Base-by-base conservation (phyloP, 2,797 vertebrate species). In the Paratrypauchen microcephalus region DNA sequence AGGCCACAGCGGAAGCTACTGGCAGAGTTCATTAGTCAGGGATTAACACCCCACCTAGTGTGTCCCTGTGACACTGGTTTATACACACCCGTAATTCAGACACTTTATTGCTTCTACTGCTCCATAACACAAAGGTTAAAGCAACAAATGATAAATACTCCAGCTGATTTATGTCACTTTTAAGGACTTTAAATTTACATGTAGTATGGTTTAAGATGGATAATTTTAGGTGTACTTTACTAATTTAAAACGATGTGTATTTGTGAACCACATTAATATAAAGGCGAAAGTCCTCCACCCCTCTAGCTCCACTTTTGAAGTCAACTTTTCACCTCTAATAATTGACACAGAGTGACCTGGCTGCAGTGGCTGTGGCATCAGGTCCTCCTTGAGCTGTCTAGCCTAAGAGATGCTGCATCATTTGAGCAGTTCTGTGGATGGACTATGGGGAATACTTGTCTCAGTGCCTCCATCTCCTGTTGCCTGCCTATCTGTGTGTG, bases 1-100 rank as follows among this genome's bases (percentile, higher is more conserved):
- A 81, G 74, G 84, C 78, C 87, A 77, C 79, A 73, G 76, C 65
- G 63, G 79, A 86, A 82, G 82, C 85, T 79, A 66, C 80, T 88
- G 82, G 83, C 90, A 83, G 84, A 92, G 86, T 91, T 93, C 86
- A 94, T 94, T 93, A 94, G 92, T 92, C 83, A 81, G 86, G 91
- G 90, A 93, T 93, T 94, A 93, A 86, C 88, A 87, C 88, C 87
- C 87, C 84, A 84, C 78, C 66, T 71, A 66, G 70, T 82, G 73
- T 75, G 74, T 74, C 80, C 83, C 83, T 78, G 72, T 80, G 84
- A 83, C 79, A 86, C 89, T 86, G 77, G 83, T 86, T 90, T 88
- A 87, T 89, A 89, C 86, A 86, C 80, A 84, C 81, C 81, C 4
- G 68, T 83, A 81, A 79, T 78, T 71, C 61, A 74, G 83, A 73